Evolutionary conservation across 1,140 invertebrate genomes (phyloP).

Genomic region (Pachyrhynchus sulphureomaculatus): DNA sequence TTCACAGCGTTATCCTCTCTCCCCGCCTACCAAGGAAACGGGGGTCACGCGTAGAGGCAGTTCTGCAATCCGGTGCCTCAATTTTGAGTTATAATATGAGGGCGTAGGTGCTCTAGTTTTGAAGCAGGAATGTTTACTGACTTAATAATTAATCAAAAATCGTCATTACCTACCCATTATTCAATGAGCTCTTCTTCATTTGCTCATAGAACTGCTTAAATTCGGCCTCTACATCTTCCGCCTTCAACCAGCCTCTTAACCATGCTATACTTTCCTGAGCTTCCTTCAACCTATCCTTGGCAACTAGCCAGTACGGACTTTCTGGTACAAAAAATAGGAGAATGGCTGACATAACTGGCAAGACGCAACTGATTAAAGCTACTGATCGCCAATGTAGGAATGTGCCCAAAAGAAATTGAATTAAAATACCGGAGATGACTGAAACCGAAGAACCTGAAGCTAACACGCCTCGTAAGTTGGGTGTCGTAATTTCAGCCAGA

Average conservation of each 20-base stretch:
- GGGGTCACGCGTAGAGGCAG: too few relatives aligned
- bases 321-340: slow-evolving; percentile 71
- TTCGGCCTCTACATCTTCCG: slow-evolving; percentile 58
- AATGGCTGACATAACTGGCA: slow-evolving; percentile 65
- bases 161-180: background rate
- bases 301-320: slow-evolving; percentile 74
- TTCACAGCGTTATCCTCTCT: too few relatives aligned
- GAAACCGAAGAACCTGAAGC: slow-evolving; percentile 71
- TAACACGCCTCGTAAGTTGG: slow-evolving; percentile 71
- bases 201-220: slow-evolving; percentile 52
- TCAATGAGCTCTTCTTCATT: slow-evolving; percentile 3
- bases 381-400: slow-evolving; percentile 69
- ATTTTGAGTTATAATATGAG: too few relatives aligned
- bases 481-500: slow-evolving; percentile 77
- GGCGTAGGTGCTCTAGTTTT: too few relatives aligned
- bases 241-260: slow-evolving; percentile 65
- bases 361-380: slow-evolving; percentile 64
- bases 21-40: too few relatives aligned
- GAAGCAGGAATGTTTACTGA: too few relatives aligned
- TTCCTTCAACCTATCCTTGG: slow-evolving; percentile 60
- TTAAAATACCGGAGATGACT: slow-evolving; percentile 71
- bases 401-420: slow-evolving; percentile 68
- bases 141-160: too few relatives aligned
- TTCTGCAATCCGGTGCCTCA: too few relatives aligned
- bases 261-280: slow-evolving; percentile 62